Conservation (phyloP, 2,888 invertebrate genomes). For the Vesta saturnalis region DNA sequence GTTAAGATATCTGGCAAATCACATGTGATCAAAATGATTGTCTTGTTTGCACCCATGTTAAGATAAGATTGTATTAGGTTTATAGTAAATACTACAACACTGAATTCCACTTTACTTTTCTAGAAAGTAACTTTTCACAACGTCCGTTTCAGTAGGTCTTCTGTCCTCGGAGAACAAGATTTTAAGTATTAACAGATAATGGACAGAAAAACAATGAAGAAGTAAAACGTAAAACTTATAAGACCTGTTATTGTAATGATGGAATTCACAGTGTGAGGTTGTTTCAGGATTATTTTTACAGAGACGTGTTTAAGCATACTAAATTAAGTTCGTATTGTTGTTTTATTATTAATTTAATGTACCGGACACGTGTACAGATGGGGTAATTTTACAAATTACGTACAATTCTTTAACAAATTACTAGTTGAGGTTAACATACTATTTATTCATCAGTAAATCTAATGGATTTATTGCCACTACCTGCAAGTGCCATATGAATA, state of each 20-base stretch:
- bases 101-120: conserved; percentile 19
- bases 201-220: conserved; percentile 18
- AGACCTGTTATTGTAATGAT: conserved; percentile 28
- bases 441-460: neutral
- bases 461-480: conserved; percentile 1
- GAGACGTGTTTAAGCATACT: conserved; percentile 20
- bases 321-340: conserved; percentile 19
- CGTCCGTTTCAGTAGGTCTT: conserved; percentile 8
- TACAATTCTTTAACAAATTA: conserved; percentile 11
- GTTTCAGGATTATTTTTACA: conserved; percentile 18
- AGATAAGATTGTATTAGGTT: conserved; percentile 20
- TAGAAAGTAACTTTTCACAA: conserved; percentile 8
- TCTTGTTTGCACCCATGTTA: conserved; percentile 28
- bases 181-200: conserved; percentile 9
- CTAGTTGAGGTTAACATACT: neutral
- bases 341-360: conserved; percentile 24
- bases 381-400: conserved; percentile 20
- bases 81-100: conserved; percentile 19
- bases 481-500: neutral
- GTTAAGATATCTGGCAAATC: conserved; percentile 42
- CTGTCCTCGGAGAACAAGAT: neutral
- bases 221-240: conserved; percentile 18
- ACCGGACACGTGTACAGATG: conserved; percentile 12
- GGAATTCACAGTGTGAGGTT: conserved; percentile 19
- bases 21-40: conserved; percentile 23